A percentile compares a stretch with the other conserved stretches of the same genome.
Conservation (phyloP, 2,797 vertebrate species). For the Pterois miles region DNA sequence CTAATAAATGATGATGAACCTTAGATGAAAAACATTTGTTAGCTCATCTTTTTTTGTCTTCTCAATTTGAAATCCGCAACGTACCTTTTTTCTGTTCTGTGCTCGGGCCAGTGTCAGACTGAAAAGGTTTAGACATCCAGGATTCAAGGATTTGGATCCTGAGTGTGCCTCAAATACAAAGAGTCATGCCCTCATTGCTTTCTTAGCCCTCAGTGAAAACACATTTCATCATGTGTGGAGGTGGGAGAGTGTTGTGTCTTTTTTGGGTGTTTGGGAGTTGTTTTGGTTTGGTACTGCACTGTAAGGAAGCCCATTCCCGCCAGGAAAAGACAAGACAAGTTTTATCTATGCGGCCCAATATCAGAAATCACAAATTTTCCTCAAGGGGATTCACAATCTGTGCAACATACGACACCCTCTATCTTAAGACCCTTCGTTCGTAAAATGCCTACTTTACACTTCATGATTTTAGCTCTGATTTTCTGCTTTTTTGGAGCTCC, state of each 20-base stretch:
- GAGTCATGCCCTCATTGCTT: conserved; percentile 33
- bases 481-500: too few relatives aligned
- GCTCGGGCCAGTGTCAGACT: neutral
- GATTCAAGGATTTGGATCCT: conserved; percentile 20
- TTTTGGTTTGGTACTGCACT: conserved; percentile 4
- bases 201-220: conserved; percentile 27
- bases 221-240: neutral
- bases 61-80: conserved; percentile 50
- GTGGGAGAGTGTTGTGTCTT: conserved; percentile 17
- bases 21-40: conserved; percentile 80
- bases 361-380: neutral
- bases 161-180: neutral
- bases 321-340: conserved; percentile 14
- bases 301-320: conserved; percentile 27
- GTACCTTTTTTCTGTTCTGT: conserved; percentile 26
- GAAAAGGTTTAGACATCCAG: conserved; percentile 11
- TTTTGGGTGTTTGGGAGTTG: conserved; percentile 1
- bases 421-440: neutral
- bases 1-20: conserved; percentile 85
- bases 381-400: neutral
- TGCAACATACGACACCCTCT: neutral
- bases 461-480: too few relatives aligned
- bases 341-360: neutral
- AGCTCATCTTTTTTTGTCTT: conserved; percentile 77
- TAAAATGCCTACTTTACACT: neutral